Evolutionary conservation across 2,797 vertebrate species (phyloP).

Genomic region (Crocidura indochinensis): DNA sequence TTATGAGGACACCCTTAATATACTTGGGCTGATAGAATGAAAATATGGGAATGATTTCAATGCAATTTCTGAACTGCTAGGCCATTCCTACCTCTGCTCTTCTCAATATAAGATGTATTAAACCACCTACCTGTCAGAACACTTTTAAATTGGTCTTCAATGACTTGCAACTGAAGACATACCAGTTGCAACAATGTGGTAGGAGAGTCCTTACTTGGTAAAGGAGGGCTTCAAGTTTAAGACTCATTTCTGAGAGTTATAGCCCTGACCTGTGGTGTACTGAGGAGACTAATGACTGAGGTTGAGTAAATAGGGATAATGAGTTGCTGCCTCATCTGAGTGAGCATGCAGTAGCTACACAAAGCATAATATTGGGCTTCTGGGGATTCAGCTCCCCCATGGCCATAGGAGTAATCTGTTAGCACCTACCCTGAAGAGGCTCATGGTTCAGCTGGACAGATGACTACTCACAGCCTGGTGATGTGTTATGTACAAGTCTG

Average conservation of each 20-base stretch:
- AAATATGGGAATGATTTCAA: constrained; percentile 16
- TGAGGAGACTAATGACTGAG: constrained; percentile 19
- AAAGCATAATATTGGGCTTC: not conserved
- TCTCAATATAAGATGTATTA: not conserved
- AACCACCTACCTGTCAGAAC: not conserved
- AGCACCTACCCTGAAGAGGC: not conserved
- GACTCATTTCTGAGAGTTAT: not conserved
- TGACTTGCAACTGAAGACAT: not conserved
- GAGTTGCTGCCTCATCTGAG: not conserved
- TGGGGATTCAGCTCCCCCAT: not conserved
- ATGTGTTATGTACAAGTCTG: accelerated
- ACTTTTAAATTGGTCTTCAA: not conserved
- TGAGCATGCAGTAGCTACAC: not conserved
- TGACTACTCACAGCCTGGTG: accelerated
- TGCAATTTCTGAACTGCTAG: not conserved
- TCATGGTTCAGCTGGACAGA: not conserved
- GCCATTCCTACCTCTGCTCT: constrained; percentile 3
- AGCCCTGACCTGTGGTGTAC: not conserved
- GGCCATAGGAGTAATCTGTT: not conserved
- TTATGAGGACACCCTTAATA: not conserved
- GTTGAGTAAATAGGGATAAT: not conserved
- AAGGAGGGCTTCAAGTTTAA: not conserved
- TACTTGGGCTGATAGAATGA: not conserved
- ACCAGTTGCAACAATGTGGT: not conserved
- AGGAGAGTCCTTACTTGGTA: not conserved